Evolutionary conservation across 2,888 invertebrate genomes (phyloP).

Genomic region (Liposcelis brunnea): DNA sequence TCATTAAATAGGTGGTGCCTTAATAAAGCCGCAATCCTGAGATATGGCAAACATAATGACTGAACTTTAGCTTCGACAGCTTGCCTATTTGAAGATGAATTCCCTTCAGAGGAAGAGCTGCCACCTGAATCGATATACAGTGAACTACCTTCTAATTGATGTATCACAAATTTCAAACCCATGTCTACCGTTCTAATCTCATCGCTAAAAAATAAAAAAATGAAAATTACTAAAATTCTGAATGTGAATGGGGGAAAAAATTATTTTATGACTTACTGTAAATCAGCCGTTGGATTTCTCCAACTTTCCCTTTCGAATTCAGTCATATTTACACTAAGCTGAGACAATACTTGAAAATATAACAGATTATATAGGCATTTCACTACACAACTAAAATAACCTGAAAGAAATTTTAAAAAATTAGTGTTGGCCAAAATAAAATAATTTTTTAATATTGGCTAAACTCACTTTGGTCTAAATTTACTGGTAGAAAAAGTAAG

Average conservation of each 20-base stretch:
- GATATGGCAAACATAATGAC: constrained; percentile 62
- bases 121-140: too few species aligned
- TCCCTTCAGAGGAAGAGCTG: too few species aligned
- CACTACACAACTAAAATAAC: constrained; percentile 74
- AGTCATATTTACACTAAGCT: constrained; percentile 51
- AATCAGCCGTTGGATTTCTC: constrained; percentile 21
- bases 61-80: constrained; percentile 31
- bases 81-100: not conserved
- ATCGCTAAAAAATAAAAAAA: not conserved
- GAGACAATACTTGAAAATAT: constrained; percentile 75
- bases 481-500: constrained; percentile 64
- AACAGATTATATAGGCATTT: constrained; percentile 74
- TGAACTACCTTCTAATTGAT: too few species aligned
- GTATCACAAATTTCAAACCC: not conserved
- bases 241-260: constrained; percentile 3
- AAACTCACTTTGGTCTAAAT: constrained; percentile 66
- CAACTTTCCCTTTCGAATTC: constrained; percentile 38
- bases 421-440: constrained; percentile 1
- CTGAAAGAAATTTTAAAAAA: constrained; percentile 32
- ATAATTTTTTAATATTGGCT: not conserved
- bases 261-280: constrained; percentile 16
- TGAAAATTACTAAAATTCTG: constrained; percentile 1
- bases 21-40: constrained; percentile 66
- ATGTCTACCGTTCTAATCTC: not conserved
- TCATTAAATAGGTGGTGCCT: constrained; percentile 48